Evolutionary conservation across 2,888 invertebrate genomes (phyloP).

Genomic region (Gibbula magus): DNA sequence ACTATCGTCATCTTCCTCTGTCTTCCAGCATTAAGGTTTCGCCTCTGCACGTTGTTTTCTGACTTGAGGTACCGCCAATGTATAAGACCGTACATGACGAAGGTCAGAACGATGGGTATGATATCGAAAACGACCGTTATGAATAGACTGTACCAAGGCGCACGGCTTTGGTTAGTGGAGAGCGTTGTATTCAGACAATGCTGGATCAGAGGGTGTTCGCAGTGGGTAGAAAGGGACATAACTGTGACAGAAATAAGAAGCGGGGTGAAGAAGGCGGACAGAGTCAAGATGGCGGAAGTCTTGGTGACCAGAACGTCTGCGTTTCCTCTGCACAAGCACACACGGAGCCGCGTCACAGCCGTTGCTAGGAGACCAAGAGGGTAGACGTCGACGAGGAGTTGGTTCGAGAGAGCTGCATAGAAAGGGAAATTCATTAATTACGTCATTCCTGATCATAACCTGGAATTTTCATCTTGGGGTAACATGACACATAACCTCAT

Average conservation of each 20-base stretch:
- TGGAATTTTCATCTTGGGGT: no score
- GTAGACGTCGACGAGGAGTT: background rate
- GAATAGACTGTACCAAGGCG: background rate
- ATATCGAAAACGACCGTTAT: background rate
- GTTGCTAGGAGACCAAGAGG: background rate
- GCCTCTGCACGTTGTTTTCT: background rate
- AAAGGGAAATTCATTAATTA: background rate
- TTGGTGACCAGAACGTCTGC: slow-evolving; percentile 9
- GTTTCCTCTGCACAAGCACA: slow-evolving; percentile 1
- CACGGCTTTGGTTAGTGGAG: background rate
- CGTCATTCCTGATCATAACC: background rate
- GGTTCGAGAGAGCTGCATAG: background rate
- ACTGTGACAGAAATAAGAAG: background rate
- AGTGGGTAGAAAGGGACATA: background rate
- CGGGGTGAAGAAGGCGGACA: background rate
- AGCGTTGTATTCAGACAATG: background rate
- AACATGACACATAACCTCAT: no score
- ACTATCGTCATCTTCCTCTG: background rate
- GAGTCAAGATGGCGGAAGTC: background rate
- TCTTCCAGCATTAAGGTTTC: background rate
- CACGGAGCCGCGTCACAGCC: slow-evolving; percentile 8
- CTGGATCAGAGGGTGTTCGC: no score
- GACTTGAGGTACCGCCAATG: background rate
- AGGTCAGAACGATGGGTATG: background rate
- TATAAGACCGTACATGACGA: background rate